Evolutionary conservation across 2,797 vertebrate species (phyloP).

Genomic region (Dromococcyx pavoninus): DNA sequence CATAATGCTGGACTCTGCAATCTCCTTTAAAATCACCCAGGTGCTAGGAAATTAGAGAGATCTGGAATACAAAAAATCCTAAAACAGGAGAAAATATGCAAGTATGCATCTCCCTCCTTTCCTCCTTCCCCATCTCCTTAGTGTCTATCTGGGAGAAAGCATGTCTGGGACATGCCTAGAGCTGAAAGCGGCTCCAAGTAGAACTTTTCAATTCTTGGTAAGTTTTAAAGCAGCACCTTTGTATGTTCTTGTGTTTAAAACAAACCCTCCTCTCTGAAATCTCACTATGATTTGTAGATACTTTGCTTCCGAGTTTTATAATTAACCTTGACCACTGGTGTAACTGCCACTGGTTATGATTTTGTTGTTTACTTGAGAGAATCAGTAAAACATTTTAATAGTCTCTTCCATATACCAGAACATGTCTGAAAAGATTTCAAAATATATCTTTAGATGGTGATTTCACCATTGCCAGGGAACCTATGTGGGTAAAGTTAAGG

Average conservation of each 20-base stretch:
- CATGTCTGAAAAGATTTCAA: background rate
- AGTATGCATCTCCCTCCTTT: background rate
- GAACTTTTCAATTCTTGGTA: background rate
- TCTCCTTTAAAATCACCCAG: background rate
- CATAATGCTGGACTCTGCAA: background rate
- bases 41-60: background rate
- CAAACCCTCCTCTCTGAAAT: background rate
- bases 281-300: background rate
- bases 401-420: background rate
- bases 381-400: background rate
- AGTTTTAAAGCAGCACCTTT: background rate
- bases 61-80: background rate
- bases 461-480: background rate
- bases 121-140: background rate
- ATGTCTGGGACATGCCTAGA: rapidly evolving
- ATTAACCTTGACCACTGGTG: background rate
- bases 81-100: rapidly evolving
- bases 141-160: background rate
- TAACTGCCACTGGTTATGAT: background rate
- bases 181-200: background rate
- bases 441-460: background rate
- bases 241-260: background rate
- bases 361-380: background rate
- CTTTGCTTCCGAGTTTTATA: background rate
- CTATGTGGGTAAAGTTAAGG: background rate